Conservation (phyloP, 2,113 vertebrate genomes). For the Engraulis encrasicolus region DNA sequence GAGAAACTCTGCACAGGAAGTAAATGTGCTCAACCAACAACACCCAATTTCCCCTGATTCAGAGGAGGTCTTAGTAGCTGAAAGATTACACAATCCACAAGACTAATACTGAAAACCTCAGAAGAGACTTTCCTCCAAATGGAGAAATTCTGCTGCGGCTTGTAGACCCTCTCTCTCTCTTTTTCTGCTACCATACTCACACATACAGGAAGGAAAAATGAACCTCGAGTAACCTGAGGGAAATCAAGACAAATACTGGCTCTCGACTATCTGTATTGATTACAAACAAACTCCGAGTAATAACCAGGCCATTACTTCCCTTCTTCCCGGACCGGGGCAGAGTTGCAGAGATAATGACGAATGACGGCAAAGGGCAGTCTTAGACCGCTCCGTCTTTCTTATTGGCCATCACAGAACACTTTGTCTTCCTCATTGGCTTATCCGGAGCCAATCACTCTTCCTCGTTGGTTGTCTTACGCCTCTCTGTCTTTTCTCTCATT, state of each 20-base stretch:
- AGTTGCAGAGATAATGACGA: slow-evolving; percentile 39
- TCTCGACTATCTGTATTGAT: slow-evolving; percentile 52
- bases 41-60: background rate
- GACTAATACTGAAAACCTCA: background rate
- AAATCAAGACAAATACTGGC: slow-evolving; percentile 46
- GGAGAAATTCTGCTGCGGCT: background rate
- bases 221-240: background rate
- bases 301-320: slow-evolving; percentile 48
- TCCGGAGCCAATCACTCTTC: too few species aligned
- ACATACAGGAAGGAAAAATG: background rate
- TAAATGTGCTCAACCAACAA: background rate
- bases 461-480: background rate
- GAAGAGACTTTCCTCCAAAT: background rate
- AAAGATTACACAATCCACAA: background rate
- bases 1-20: background rate
- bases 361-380: slow-evolving; percentile 55
- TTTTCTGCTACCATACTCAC: background rate
- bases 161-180: background rate
- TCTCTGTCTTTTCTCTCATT: too few species aligned
- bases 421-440: too few species aligned
- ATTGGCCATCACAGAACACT: too few species aligned
- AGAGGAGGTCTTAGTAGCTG: background rate
- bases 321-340: slow-evolving; percentile 27
- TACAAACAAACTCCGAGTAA: slow-evolving; percentile 47
- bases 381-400: slow-evolving; percentile 32